Base-by-base conservation (phyloP, 1,140 invertebrate species). In the Sipha flava region DNA sequence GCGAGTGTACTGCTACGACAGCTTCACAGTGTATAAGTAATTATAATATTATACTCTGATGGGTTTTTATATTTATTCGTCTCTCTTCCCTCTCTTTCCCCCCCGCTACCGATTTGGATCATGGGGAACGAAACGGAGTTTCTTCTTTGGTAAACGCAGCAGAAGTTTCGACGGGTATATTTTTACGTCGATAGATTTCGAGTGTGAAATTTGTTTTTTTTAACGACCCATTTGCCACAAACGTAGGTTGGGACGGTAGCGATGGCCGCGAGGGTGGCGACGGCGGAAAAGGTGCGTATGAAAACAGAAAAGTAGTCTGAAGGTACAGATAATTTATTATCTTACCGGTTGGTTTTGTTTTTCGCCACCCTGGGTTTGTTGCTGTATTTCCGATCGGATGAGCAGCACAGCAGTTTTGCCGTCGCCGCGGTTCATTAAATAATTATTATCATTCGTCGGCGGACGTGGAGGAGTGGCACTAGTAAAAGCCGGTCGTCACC, bases 341-440 rank as follows among this genome's bases (percentile, higher is more conserved):
- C 64, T 66, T 43, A 66, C 64, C 40, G 64, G 64, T 40, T 0
- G 34, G 62, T 66, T 66, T 66, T 66, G 64, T 43, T 66, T 66
- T 40, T 66, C 34, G 34, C 62, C 62, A 21, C 62, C 34, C 31
- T 34, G 31, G 16, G 59, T 29, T 29, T 64, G 59, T n/a, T 66
- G 34, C 64, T 23, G 34, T n/a, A 21, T 66, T 66, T 66, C 64
- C 64, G 64, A 66, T 66, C 64, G 64, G 64, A 66, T 66, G 64
- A 66, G 21, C 64, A 43, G 12, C 21, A 6, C 34, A 23, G 34
- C 64, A 23, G 64, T 66, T 43, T 40, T n/a, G 21, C 64, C 62
- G n/a, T 40, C 64, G 34, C 64, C 34, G 34, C 64, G 64, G 64
- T 66, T 43, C 64, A 43, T 66, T 66, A 66, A 66, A 66, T 66